A percentile compares a stretch with the other conserved stretches of the same genome.
phyloP scores from a whole-genome alignment of 2,113 vertebrate genomes.

The Uropsilus gracilis region DNA sequence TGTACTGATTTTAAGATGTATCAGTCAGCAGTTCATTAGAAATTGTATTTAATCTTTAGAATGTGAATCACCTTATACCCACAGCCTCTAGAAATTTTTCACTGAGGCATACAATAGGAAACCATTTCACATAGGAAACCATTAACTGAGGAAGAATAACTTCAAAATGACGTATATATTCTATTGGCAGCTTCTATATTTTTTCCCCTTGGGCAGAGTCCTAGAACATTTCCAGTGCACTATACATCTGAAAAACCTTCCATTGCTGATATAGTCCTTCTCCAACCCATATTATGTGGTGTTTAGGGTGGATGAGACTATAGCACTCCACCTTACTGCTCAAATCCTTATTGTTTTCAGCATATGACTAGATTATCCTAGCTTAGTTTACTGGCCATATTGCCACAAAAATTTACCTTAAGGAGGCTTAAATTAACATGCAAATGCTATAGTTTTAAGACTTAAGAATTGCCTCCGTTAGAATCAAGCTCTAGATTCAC shows the following conservation, averaged over 20 bases:
- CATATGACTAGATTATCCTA: neutral
- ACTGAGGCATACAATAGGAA: neutral
- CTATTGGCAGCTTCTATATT: neutral
- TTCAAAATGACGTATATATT: neutral
- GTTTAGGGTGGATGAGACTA: neutral
- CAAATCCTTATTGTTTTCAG: neutral
- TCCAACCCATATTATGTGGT: neutral
- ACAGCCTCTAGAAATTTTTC: slow-evolving; percentile 19
- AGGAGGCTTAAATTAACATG: neutral
- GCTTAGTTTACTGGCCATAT: neutral
- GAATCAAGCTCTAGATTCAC: neutral
- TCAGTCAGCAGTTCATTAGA: slow-evolving; percentile 32
- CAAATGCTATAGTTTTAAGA: neutral
- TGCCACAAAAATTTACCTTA: neutral
- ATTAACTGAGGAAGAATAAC: slow-evolving; percentile 36
- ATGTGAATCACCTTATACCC: slow-evolving; percentile 59
- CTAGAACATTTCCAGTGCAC: neutral
- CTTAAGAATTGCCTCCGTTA: neutral
- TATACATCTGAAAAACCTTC: neutral
- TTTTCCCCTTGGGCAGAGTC: neutral
- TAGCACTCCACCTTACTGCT: neutral
- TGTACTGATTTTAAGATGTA: slow-evolving; percentile 43
- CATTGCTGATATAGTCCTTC: neutral
- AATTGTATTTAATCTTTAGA: slow-evolving; percentile 56
- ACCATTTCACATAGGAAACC: slow-evolving; percentile 59